Base-by-base conservation (phyloP, 2,888 invertebrate species). In the Ornithoptera alexandrae region DNA sequence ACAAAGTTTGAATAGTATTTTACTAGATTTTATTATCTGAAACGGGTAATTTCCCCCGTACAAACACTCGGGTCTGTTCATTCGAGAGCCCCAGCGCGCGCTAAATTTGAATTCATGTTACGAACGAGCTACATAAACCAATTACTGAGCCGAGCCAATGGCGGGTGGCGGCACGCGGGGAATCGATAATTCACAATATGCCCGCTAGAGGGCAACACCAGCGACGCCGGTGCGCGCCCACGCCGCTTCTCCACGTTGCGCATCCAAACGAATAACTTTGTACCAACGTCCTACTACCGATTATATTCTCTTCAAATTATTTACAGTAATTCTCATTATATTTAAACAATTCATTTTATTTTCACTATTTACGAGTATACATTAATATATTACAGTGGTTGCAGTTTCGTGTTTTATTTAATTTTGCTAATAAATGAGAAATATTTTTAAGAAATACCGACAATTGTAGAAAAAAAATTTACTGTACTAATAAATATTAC, bases 171-270 rank as follows among this genome's bases (percentile, higher is more conserved):
- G 77, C 77, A 74, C 75, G 84, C 84, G 82, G 84, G 82, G 88
- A 92, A 93, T 93, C 93, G 90, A 93, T 93, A 93, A 89, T 87
- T 92, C 90, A 85, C 87, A 88, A 89, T 89, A 87, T 86, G 86
- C 83, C 88, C 93, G 90, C 89, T 89, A 92, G 93, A 93, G 92
- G 91, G 90, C 91, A 85, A 87, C 87, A 77, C 81, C 81, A 79
- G 78, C 84, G 80, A 78, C 80, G 79, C 82, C 78, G 86, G 82
- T 90, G 90, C 90, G 92, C 93, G 88, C 89, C 87, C 89, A 88
- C 91, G 83, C 89, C 83, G 82, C 87, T 87, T 87, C 87, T 87
- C 88, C 89, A 90, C 88, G 90, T 92, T 87, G 92, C 92, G 91
- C 91, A 90, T 80, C 84, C 75, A 77, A 74, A 76, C 80, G 76